Evolutionary conservation across 1,140 invertebrate species (phyloP), one percentile per base, ranked within the genome.

Genomic region (Arion vulgaris): DNA sequence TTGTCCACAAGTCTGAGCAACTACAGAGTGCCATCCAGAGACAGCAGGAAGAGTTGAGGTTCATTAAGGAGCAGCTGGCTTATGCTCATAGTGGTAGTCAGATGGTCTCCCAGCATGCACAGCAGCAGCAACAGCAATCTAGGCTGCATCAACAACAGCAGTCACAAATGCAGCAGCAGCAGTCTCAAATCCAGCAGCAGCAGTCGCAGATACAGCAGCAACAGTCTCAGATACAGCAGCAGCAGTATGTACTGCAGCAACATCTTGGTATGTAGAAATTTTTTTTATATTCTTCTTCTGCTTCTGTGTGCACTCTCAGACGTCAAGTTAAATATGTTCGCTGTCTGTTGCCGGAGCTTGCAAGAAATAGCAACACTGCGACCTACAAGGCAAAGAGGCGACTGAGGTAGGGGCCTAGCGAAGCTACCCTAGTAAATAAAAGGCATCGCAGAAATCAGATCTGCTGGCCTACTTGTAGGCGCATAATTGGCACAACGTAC

Each of bases 1-100:
- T 89, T 28, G 79, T 83, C 28, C 83, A 87, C 49, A 89, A 88
- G 83, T 87, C 87, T 23, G 78, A 86, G 38, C 83, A 85, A 73
- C 80, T 89, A 49, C 87, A 88, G 79, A 80, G 85, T 68, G 85
- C 87, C 39, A 89, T 89, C 32, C 74, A 86, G 71, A 76, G 80
- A 53, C 89, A 89, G 75, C 87, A 89, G 82, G 86, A 88, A 53
- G 87, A 89, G 74, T 82, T 89, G 38, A 83, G 82, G 28, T 62
- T 85, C 11, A 89, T 89, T 53, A 88, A 85, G 34, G 83, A 87
- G 53, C 86, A 89, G 71, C 84, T 89, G 32, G 83, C 84, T 4
- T 76, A 85, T 36, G 49, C 84, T 0, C 81, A 85, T 32, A 72
- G 74, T 38, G 82, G 78, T 49, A 49, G 78, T n/a, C 80, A 45